Evolutionary conservation across 2,113 vertebrate species (phyloP), one percentile per base, ranked within the genome.

Genomic region (Balaenoptera acutorostrata): DNA sequence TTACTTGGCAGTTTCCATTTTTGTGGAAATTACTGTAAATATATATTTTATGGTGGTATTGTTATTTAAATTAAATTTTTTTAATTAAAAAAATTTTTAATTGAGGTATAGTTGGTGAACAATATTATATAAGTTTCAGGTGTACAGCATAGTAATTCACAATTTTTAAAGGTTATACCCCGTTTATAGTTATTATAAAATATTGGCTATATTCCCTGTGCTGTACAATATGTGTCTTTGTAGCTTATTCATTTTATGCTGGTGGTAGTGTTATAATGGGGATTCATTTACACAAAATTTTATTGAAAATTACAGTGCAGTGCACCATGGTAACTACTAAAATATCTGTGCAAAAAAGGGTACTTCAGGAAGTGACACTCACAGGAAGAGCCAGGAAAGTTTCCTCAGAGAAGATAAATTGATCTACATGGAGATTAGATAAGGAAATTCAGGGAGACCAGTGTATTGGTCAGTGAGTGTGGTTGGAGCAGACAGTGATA

Each of bases 1-100:
- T 93, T 85, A 61, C 18, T 59, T 36, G 46, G 63, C 95, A 93
- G 41, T 93, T 90, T 57, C n/a, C 31, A 59, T 83, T 96, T 92
- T 92, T 84, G 72, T 74, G 31, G 86, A 80, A 84, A n/a, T 94
- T 61, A 69, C 59, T 44, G 23, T 64, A 75, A 57, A n/a, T 69
- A 55, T 44, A 69, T 64, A 55, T 57, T 49, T 64, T 63, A 59
- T 84, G 2, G 17, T 64, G 33, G 15, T 41, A 49, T 6, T 59
- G 36, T 89, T 90, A 81, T 18, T 61, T 61, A 27, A 27, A 61
- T 57, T 57, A 52, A 52, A 52, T 17, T 29, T 31, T 59, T 23
- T 74, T 33, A 52, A 6, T 52, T 21, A 75, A 66, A 66, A 15
- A 66, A 21, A 1, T 6, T 64, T 77, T 15, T 2, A 55, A 3